Conservation (phyloP, 2,888 invertebrate genomes). For the Amiota communis region DNA sequence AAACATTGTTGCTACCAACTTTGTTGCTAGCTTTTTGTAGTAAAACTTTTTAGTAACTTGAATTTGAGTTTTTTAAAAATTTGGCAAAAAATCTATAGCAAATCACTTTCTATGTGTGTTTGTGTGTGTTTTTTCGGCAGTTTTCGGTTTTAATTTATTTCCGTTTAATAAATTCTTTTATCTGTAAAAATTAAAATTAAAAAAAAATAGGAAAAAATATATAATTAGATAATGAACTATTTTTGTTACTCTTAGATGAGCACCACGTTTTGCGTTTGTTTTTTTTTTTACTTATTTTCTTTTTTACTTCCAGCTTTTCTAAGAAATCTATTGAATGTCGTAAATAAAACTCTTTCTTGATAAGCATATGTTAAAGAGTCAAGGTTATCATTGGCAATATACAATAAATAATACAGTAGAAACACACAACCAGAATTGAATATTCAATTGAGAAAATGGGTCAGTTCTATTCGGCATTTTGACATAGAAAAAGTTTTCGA, state of each 20-base stretch:
- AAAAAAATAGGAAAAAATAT: neutral
- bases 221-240: neutral
- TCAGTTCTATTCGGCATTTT: neutral
- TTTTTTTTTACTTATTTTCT: constrained; percentile 3
- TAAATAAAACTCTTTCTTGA: neutral
- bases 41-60: constrained; percentile 29
- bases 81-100: neutral
- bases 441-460: constrained; percentile 13
- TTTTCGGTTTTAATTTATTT: constrained; percentile 22
- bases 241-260: neutral
- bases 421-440: constrained; percentile 2
- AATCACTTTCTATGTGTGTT: neutral
- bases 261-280: constrained; percentile 17
- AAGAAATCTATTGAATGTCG: too few species aligned
- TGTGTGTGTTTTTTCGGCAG: constrained; percentile 11
- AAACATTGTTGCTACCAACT: constrained; percentile 43
- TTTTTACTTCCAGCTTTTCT: too few species aligned
- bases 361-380: neutral
- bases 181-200: neutral
- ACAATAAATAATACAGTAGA: neutral
- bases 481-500: neutral
- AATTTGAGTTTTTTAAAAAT: constrained; percentile 33
- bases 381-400: neutral
- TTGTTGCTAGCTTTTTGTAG: constrained; percentile 33
- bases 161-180: neutral